Percentiles rank a stretch among this genome's conserved stretches.
Conservation (phyloP, 2,888 invertebrate genomes). For the Abscondita cerata region DNA sequence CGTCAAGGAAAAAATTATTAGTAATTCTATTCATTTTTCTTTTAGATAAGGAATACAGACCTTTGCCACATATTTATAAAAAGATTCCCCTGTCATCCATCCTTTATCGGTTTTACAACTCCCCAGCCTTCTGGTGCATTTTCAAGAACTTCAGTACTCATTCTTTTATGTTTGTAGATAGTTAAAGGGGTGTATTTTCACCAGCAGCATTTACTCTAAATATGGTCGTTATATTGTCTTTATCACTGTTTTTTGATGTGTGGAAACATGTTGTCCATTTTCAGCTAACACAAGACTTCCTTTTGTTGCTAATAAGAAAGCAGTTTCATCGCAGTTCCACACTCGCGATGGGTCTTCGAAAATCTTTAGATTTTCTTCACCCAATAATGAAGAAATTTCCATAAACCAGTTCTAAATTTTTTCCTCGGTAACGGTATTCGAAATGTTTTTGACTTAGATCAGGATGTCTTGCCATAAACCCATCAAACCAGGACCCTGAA, state of each 20-base stretch:
- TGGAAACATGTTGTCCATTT: background rate
- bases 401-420: too few relatives aligned
- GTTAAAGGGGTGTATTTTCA: background rate
- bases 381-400: too few relatives aligned
- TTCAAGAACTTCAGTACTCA: background rate
- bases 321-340: constrained; percentile 3
- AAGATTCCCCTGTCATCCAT: background rate
- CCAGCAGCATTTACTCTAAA: background rate
- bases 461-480: too few relatives aligned
- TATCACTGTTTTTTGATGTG: background rate
- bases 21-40: too few relatives aligned
- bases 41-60: background rate
- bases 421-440: too few relatives aligned
- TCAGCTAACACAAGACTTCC: background rate
- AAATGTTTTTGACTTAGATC: too few relatives aligned
- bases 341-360: background rate
- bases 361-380: too few relatives aligned
- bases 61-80: background rate
- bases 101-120: background rate
- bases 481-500: too few relatives aligned
- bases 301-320: background rate
- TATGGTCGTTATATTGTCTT: constrained; percentile 4
- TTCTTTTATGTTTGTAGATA: background rate
- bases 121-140: background rate
- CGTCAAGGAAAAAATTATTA: background rate